Base-by-base conservation (phyloP, 30 jellyfish, hydroid and myxozoan species). In the Euphysa ruthae region DNA sequence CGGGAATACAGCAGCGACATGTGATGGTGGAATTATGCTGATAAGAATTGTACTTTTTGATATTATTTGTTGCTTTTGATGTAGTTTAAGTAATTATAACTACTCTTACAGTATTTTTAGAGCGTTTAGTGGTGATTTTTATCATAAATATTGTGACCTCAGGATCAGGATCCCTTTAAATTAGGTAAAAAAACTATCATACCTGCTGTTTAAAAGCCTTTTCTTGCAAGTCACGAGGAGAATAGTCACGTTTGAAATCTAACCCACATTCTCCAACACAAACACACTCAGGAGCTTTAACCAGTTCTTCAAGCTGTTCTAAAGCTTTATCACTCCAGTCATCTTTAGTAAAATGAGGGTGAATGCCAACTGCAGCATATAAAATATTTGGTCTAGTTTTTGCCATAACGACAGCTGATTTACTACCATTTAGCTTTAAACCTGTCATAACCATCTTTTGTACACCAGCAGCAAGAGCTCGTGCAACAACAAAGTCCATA, bases 191-290 rank as follows among this genome's bases (percentile, higher is more conserved):
- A n/a, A n/a, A n/a, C n/a, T n/a, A n/a, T n/a, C 2, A 34, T 43
- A 84, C 95, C 91, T 84, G 95, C 62, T 84, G 71, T 66, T 76
- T 86, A 66, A 84, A 84, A 1, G 95, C 95, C 21, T 71, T 73
- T 75, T 84, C 87, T 35, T 84, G 95, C 13, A 75, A 73, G 13
- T 84, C 95, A 55, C 93, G 38, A 19, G 95, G 95, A 5, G 95
- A 84, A 61, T 70, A 84, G 49, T 84, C 93, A 25, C 93, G 83
- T 34, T 84, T 70, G 61, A 76, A 84, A 73, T 84, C 95, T 18
- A 84, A 52, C 14, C 95, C 95, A 49, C 89, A 71, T 72, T 84
- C 95, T 6, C 95, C 95, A n/a, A 84, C 84, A 43, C 89, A 81
- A 35, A 84, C 95, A 64, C 78, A 91, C 42, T 77, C 93, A 16